These are phyloP conservation scores for Melolontha melolontha DNA, from an alignment of 2,888 invertebrate genomes.

Conservation along the genomic window DNA sequence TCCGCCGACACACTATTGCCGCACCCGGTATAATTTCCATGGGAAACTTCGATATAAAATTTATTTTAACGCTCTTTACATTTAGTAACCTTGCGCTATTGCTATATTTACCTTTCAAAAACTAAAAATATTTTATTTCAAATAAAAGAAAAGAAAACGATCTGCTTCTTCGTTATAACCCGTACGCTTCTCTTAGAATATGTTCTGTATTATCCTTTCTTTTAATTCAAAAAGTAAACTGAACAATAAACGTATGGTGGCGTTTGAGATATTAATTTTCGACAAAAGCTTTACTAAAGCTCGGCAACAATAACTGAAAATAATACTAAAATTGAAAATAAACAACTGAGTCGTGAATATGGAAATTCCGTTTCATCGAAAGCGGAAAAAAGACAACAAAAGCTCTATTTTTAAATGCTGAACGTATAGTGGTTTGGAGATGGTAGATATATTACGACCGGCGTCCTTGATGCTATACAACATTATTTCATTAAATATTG, in stretches of 20 bases:
- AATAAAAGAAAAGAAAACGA: no score
- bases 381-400: neutral
- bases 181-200: neutral
- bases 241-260: conserved; percentile 12
- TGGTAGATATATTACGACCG: no score
- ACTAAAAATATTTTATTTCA: no score
- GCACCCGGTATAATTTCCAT: no score
- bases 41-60: no score
- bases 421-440: neutral
- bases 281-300: neutral
- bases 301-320: conserved; percentile 5
- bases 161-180: neutral
- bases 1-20: no score
- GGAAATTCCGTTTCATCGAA: neutral
- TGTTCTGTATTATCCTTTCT: neutral
- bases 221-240: conserved; percentile 1
- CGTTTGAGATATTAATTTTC: conserved; percentile 10
- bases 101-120: no score
- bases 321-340: conserved; percentile 13
- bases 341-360: neutral
- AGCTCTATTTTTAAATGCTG: neutral
- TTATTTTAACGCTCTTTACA: no score
- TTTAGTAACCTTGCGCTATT: no score
- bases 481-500: no score
- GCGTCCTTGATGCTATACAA: no score